Evolutionary conservation across 2,113 vertebrate genomes (phyloP).

Genomic region (Nycticryphes semicollaris): DNA sequence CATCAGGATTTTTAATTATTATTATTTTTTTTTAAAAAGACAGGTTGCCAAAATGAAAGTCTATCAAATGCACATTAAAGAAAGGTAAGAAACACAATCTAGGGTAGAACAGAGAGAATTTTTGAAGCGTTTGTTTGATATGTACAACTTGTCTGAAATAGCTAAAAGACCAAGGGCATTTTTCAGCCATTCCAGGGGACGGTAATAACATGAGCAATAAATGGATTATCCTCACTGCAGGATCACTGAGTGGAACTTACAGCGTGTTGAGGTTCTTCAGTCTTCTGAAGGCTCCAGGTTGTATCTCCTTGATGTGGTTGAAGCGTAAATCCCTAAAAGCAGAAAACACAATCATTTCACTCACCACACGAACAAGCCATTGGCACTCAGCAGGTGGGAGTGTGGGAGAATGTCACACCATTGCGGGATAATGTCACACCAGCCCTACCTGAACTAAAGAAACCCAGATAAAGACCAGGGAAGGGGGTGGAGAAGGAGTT

Average conservation of each 20-base stretch:
- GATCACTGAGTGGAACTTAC: slow-evolving; percentile 72
- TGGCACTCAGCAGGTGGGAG: no score
- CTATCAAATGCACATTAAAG: background rate
- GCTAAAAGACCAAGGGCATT: background rate
- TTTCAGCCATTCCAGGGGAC: background rate
- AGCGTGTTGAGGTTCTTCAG: slow-evolving; percentile 89
- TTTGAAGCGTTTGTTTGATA: background rate
- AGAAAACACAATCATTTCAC: background rate
- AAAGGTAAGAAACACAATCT: background rate
- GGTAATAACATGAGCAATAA: background rate
- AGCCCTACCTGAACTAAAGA: background rate
- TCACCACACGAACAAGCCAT: background rate
- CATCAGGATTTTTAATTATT: background rate
- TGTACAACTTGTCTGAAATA: background rate
- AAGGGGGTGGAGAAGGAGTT: background rate
- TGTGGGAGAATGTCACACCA: accelerated
- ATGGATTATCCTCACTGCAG: background rate
- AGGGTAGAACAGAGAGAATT: background rate
- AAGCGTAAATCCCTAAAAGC: slow-evolving; percentile 87
- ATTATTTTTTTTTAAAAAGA: background rate
- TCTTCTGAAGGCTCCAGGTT: slow-evolving; percentile 80
- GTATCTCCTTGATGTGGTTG: slow-evolving; percentile 90
- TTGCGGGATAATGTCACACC: accelerated
- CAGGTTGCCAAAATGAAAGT: background rate
- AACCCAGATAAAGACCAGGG: background rate